Evolutionary conservation across 2,888 invertebrate species (phyloP).

Genomic region (Heterodera filipjevi): DNA sequence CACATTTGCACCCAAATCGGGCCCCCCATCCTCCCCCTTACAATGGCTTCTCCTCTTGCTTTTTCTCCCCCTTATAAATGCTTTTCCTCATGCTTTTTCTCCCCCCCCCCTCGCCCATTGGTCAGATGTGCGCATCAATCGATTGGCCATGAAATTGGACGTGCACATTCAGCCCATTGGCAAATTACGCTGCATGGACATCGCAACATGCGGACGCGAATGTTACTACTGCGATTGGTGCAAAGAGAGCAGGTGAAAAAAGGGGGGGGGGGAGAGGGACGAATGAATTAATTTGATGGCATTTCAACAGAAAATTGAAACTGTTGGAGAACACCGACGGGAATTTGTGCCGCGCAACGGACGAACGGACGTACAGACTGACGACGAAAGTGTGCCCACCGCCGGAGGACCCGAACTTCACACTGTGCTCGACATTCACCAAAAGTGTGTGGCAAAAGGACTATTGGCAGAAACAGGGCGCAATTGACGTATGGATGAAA

Average conservation of each 20-base stretch:
- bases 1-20: background rate
- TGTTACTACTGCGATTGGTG: conserved; percentile 65
- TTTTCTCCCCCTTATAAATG: background rate
- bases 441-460: conserved; percentile 65
- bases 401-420: conserved; percentile 63
- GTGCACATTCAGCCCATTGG: conserved; percentile 64
- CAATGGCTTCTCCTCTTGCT: background rate
- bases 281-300: background rate
- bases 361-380: conserved; percentile 59
- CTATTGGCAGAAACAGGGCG: conserved; percentile 64
- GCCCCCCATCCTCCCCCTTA: background rate
- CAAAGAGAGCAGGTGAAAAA: conserved; percentile 39
- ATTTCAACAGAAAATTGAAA: conserved; percentile 52
- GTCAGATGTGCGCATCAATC: conserved; percentile 61
- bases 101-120: background rate
- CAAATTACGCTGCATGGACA: conserved; percentile 63
- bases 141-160: conserved; percentile 63
- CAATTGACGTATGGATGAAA: conserved; percentile 65
- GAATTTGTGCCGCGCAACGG: conserved; percentile 62
- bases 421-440: conserved; percentile 63
- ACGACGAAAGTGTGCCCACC: conserved; percentile 60
- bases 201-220: conserved; percentile 63
- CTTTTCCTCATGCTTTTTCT: background rate
- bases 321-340: conserved; percentile 63
- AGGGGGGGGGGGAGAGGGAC: too few relatives aligned